phyloP scores from a whole-genome alignment of 1,140 invertebrate species.

The Zaprionus lachaisei region DNA sequence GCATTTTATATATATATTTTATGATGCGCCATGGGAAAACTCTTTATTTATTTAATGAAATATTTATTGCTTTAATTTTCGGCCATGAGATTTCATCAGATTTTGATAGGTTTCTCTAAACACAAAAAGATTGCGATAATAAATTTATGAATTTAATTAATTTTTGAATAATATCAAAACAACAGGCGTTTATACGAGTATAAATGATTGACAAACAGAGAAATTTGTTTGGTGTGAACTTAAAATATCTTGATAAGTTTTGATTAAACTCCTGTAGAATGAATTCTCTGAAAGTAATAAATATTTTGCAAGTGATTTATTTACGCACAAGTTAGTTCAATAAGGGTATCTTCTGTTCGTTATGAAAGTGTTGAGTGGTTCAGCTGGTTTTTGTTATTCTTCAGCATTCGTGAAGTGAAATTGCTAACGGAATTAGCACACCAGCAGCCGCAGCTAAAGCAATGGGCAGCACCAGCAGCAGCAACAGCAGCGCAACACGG shows the following conservation, averaged over 20 bases:
- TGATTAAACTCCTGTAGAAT: too few relatives aligned
- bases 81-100: background rate
- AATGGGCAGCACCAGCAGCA: conserved; percentile 13
- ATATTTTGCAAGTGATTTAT: too few relatives aligned
- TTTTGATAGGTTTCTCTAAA: background rate
- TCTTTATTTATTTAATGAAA: background rate
- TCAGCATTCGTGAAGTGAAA: conserved; percentile 55
- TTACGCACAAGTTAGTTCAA: background rate
- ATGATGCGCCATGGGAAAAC: background rate
- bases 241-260: too few relatives aligned
- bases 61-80: background rate
- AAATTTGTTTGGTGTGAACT: too few relatives aligned
- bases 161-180: background rate
- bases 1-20: background rate
- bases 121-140: background rate
- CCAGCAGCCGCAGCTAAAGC: conserved; percentile 46
- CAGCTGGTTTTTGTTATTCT: conserved; percentile 39
- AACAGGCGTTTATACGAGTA: too few relatives aligned
- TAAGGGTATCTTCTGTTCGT: background rate
- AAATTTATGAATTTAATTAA: background rate
- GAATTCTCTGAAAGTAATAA: too few relatives aligned
- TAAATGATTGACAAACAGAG: too few relatives aligned
- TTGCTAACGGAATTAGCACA: conserved; percentile 80
- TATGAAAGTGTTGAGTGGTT: background rate
- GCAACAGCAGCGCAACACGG: conserved; percentile 11